phyloP scores from a whole-genome alignment of 2,113 vertebrate genomes.

The Thermophis baileyi region DNA sequence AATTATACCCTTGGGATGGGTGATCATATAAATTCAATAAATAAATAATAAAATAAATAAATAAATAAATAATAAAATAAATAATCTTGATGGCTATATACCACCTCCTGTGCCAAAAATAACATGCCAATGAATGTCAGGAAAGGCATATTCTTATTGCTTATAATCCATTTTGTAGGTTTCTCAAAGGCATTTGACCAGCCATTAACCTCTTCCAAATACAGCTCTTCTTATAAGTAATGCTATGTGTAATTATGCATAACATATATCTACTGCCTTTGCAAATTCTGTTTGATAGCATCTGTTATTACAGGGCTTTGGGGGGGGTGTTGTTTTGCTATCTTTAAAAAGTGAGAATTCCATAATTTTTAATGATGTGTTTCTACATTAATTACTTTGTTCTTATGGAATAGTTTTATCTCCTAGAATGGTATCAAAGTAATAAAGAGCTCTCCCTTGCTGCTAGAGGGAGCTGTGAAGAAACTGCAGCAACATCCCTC shows the following conservation, averaged over 20 bases:
- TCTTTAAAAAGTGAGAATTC: background rate
- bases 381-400: background rate
- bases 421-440: background rate
- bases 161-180: background rate
- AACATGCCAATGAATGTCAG: background rate
- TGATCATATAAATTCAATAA: background rate
- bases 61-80: background rate
- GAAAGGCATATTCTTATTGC: background rate
- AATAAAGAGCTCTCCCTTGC: background rate
- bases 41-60: background rate
- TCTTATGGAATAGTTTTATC: background rate
- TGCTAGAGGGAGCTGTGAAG: background rate
- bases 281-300: background rate
- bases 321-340: background rate
- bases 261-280: background rate
- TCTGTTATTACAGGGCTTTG: background rate
- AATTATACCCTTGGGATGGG: background rate
- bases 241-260: background rate
- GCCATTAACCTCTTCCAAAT: background rate
- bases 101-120: background rate
- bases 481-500: background rate
- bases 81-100: background rate
- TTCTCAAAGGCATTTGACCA: background rate
- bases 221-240: background rate
- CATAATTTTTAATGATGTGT: background rate